These are phyloP conservation scores for Lamellibrachia columna DNA, from an alignment of 2,888 invertebrate species.

Conservation along the genomic window DNA sequence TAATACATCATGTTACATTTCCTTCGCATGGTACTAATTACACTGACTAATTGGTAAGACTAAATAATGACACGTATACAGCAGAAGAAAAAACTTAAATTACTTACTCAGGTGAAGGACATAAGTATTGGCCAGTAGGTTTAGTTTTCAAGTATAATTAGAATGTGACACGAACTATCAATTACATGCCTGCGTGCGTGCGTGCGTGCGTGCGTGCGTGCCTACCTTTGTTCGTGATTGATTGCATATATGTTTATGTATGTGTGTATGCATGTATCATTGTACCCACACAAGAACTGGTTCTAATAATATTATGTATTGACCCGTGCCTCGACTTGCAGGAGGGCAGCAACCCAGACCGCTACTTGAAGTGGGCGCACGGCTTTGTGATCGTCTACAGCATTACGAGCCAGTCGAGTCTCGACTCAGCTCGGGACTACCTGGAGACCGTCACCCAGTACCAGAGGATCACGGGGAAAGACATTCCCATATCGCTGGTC, in stretches of 20 bases:
- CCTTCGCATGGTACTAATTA: no score
- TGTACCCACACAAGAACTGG: neutral
- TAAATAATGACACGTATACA: no score
- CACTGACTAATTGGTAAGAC: no score
- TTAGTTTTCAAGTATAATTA: no score
- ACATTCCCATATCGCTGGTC: conserved; percentile 64
- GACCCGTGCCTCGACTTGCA: conserved; percentile 36
- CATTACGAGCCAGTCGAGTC: conserved; percentile 65
- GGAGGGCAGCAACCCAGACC: conserved; percentile 61
- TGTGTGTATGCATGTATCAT: neutral
- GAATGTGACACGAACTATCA: neutral
- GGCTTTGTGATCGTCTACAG: conserved; percentile 67
- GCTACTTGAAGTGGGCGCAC: conserved; percentile 68
- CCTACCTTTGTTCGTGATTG: neutral
- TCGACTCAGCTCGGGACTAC: conserved; percentile 64
- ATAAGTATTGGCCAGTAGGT: no score
- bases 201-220: no score
- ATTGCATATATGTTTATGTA: neutral
- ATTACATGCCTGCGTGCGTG: neutral
- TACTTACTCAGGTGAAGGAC: no score
- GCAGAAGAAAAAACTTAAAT: no score
- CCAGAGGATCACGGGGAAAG: conserved; percentile 59
- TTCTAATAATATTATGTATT: neutral
- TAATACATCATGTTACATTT: no score
- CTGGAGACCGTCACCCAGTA: conserved; percentile 63